phyloP scores from a whole-genome alignment of 1,140 invertebrate species.

The Eumaeus atala region DNA sequence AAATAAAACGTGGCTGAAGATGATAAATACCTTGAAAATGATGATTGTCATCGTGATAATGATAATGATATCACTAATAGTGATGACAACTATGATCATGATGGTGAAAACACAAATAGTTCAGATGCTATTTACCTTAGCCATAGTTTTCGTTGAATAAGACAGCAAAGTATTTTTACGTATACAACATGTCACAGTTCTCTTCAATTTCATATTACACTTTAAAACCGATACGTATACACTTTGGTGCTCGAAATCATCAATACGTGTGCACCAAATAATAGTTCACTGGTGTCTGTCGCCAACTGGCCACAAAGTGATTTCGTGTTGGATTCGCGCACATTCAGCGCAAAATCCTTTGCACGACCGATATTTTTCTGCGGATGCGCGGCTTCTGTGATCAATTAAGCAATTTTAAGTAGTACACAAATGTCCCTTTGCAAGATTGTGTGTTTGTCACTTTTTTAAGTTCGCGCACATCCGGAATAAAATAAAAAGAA shows the following conservation, averaged over 20 bases:
- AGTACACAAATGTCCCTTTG: constrained; percentile 27
- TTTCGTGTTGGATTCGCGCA: constrained; percentile 38
- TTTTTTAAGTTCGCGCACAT: not conserved
- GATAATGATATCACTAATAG: not conserved
- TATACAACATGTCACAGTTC: constrained; percentile 57
- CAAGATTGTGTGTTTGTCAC: constrained; percentile 3
- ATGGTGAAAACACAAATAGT: no score
- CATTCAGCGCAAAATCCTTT: constrained; percentile 52
- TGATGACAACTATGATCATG: no score
- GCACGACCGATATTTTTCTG: constrained; percentile 53
- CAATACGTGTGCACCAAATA: constrained; percentile 47
- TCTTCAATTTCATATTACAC: constrained; percentile 63
- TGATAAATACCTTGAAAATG: no score
- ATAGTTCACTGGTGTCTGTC: constrained; percentile 38
- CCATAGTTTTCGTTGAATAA: constrained; percentile 49
- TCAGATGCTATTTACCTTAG: constrained; percentile 22
- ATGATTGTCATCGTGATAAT: no score
- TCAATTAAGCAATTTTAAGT: constrained; percentile 52
- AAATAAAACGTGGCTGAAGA: no score
- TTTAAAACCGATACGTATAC: constrained; percentile 29
- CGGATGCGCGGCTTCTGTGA: constrained; percentile 35
- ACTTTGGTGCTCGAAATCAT: constrained; percentile 27
- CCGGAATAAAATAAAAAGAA: not conserved
- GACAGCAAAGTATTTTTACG: constrained; percentile 50
- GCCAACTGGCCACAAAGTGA: constrained; percentile 44